Evolutionary conservation across 2,797 vertebrate genomes (phyloP).

Genomic region (Serranus cabrilla): DNA sequence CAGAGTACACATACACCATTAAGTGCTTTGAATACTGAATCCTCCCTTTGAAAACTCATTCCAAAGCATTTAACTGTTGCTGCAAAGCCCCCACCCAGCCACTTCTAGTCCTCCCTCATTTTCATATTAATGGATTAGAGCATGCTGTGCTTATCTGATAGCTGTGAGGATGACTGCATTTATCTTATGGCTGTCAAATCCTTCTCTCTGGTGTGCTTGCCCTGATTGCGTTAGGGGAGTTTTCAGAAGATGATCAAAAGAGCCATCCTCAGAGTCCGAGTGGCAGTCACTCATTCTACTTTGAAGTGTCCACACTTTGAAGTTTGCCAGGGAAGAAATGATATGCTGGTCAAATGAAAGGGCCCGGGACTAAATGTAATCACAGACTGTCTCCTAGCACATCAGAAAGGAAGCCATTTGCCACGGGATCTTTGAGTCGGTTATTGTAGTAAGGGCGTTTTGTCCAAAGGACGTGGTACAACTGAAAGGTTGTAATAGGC

Average conservation of each 20-base stretch:
- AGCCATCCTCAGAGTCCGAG: conserved; percentile 80
- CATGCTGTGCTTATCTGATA: conserved; percentile 84
- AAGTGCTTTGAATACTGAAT: conserved; percentile 60
- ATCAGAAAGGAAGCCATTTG: conserved; percentile 79
- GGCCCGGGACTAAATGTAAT: conserved; percentile 76
- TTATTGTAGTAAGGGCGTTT: conserved; percentile 67
- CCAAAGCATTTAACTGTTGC: conserved; percentile 68
- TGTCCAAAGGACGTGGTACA: conserved; percentile 68
- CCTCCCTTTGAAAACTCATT: conserved; percentile 64
- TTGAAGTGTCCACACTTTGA: conserved; percentile 84
- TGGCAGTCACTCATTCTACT: conserved; percentile 80
- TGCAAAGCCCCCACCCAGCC: conserved; percentile 56
- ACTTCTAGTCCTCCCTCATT: conserved; percentile 72
- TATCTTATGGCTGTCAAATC: conserved; percentile 85
- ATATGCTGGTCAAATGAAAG: conserved; percentile 84
- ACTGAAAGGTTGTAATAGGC: conserved; percentile 76
- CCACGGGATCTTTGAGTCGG: conserved; percentile 62
- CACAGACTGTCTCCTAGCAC: conserved; percentile 76
- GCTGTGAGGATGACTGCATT: conserved; percentile 82
- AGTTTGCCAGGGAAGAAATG: conserved; percentile 77
- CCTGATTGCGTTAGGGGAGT: conserved; percentile 77
- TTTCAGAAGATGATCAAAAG: conserved; percentile 86
- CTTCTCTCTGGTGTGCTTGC: conserved; percentile 72
- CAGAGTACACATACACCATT: conserved; percentile 48
- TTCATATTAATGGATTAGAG: conserved; percentile 84